Conservation (phyloP, 92 coral and sea anemone genomes). For the Desmophyllum pertusum region DNA sequence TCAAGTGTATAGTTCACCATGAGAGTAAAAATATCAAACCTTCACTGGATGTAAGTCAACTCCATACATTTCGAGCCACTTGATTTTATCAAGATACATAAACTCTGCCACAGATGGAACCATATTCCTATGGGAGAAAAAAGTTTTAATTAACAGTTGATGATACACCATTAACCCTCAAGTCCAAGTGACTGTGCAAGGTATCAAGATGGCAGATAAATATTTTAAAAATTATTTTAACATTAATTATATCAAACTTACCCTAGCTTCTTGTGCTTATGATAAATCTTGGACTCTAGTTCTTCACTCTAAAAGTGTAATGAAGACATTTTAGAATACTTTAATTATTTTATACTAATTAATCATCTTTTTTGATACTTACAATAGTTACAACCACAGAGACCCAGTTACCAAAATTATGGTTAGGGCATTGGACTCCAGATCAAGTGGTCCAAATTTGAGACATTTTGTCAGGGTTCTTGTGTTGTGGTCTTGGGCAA, state of each 20-base stretch:
- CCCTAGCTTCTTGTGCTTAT: conserved; percentile 82
- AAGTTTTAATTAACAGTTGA: neutral
- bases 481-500: no score
- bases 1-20: neutral
- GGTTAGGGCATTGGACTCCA: no score
- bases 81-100: conserved; percentile 94
- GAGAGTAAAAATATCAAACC: conserved; percentile 42
- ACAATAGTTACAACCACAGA: neutral
- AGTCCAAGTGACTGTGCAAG: neutral
- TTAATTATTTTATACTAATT: neutral
- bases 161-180: neutral
- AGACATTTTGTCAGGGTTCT: no score
- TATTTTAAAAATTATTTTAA: no score
- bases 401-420: no score
- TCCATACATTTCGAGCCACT: conserved; percentile 99
- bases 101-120: conserved; percentile 98
- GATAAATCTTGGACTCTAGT: conserved; percentile 80
- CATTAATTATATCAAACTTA: conserved; percentile 48
- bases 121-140: conserved; percentile 60
- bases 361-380: neutral
- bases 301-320: conserved; percentile 79
- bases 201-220: no score
- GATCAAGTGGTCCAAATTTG: no score
- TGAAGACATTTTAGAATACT: neutral
- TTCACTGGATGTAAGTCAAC: conserved; percentile 94